Base-by-base conservation (phyloP, 2,113 vertebrate species). In the Podocnemis expansa region DNA sequence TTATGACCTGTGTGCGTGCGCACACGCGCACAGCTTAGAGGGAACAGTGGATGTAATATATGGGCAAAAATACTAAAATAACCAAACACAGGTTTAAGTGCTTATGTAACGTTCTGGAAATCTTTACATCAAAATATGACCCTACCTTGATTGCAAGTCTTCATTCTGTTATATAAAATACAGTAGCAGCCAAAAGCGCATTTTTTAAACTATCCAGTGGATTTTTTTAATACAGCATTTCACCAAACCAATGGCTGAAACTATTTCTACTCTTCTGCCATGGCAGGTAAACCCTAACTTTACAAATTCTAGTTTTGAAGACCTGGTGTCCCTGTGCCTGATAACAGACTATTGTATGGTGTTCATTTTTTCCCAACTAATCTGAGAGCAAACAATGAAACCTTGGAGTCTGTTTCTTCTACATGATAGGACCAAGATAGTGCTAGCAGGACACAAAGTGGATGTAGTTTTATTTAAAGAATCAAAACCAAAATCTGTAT, bases 1-100 rank as follows among this genome's bases (percentile, higher is more conserved):
- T n/a, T n/a, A n/a, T n/a, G n/a, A n/a, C n/a, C n/a, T n/a, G n/a
- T n/a, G n/a, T n/a, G n/a, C n/a, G n/a, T n/a, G n/a, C n/a, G n/a
- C n/a, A n/a, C n/a, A n/a, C n/a, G n/a, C n/a, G n/a, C n/a, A n/a
- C n/a, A n/a, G n/a, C n/a, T n/a, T n/a, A n/a, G n/a, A n/a, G n/a
- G n/a, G n/a, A n/a, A n/a, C n/a, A n/a, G n/a, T n/a, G 85, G n/a
- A 6, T 1, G 45, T 58, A 78, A 29, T 75, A 11, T 0, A 1
- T 52, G 84, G 8, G 12, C n/a, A 82, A 82, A 49, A 54, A 56
- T 78, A 9, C 27, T 47, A 75, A 2, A 38, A 54, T n/a, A 49
- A 52, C 4, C 8, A 43, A 5, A 45, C 49, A 31, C 9, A 38
- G 41, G 38, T 1, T 78, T 73, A 70, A 94, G 7, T 11, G 47